A percentile compares a stretch with the other conserved stretches of the same genome.
These are phyloP conservation scores for Ochlodes sylvanus DNA, from an alignment of 2,888 invertebrate genomes.

Conservation along the genomic window DNA sequence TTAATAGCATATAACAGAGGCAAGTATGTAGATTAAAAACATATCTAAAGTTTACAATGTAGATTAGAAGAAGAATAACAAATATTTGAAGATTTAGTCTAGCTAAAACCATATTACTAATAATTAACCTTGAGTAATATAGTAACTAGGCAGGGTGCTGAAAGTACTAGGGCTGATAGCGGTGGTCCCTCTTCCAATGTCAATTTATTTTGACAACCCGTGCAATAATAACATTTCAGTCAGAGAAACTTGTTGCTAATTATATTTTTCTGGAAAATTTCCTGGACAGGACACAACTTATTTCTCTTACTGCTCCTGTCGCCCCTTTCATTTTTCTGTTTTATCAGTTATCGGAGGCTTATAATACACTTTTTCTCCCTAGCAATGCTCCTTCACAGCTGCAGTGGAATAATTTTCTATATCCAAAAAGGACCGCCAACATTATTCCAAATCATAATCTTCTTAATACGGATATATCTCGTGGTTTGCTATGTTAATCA, in stretches of 20 bases:
- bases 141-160: neutral
- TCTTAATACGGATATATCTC: conserved; percentile 56
- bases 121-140: neutral
- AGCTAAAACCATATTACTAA: neutral
- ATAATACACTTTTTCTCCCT: conserved; percentile 76
- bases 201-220: conserved; percentile 13
- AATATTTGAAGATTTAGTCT: neutral
- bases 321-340: conserved; percentile 53
- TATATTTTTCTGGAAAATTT: conserved; percentile 77
- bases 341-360: conserved; percentile 54
- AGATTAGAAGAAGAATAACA: neutral
- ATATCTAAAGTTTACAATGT: no score
- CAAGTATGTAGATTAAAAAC: no score
- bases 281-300: conserved; percentile 75
- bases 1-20: no score
- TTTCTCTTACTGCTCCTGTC: conserved; percentile 76
- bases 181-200: conserved; percentile 36
- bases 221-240: conserved; percentile 37
- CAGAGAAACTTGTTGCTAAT: conserved; percentile 46
- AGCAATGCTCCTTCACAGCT: conserved; percentile 76
- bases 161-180: neutral
- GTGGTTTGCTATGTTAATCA: conserved; percentile 69
- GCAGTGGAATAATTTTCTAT: conserved; percentile 81
- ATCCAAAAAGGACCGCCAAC: conserved; percentile 70
- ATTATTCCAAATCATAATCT: conserved; percentile 62